Conservation (phyloP, 2,888 invertebrate genomes). For the Hybos culiciformis region DNA sequence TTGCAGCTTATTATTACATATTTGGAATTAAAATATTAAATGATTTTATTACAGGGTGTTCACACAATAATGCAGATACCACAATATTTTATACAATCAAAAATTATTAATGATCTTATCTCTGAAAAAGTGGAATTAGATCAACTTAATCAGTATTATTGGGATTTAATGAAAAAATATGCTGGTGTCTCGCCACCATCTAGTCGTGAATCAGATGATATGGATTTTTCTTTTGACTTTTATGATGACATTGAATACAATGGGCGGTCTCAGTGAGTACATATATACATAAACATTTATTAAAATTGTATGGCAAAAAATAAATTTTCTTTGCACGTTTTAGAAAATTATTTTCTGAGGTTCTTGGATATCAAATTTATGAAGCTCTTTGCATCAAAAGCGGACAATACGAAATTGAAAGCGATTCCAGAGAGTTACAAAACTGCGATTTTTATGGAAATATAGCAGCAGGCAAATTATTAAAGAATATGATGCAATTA, state of each 20-base stretch:
- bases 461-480: constrained; percentile 55
- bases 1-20: not conserved
- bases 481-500: constrained; percentile 48
- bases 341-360: constrained; percentile 54
- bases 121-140: constrained; percentile 41
- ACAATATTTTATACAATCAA: constrained; percentile 31
- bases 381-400: constrained; percentile 60
- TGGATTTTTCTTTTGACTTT: constrained; percentile 50
- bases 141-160: constrained; percentile 51
- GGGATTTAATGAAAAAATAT: constrained; percentile 44
- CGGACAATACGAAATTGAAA: constrained; percentile 56
- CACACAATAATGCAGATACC: constrained; percentile 31
- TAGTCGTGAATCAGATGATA: constrained; percentile 43
- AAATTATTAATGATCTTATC: constrained; percentile 31
- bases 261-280: constrained; percentile 26
- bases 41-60: constrained; percentile 20
- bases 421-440: constrained; percentile 56
- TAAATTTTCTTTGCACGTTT: no score
- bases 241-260: constrained; percentile 28
- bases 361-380: constrained; percentile 65
- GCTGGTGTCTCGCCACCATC: constrained; percentile 54
- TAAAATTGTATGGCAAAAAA: not conserved
- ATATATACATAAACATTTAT: not conserved
- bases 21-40: not conserved
- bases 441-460: constrained; percentile 76